Evolutionary conservation across 2,888 invertebrate species (phyloP), one percentile per base, ranked within the genome.

Genomic region (Sphinx pinastri): DNA sequence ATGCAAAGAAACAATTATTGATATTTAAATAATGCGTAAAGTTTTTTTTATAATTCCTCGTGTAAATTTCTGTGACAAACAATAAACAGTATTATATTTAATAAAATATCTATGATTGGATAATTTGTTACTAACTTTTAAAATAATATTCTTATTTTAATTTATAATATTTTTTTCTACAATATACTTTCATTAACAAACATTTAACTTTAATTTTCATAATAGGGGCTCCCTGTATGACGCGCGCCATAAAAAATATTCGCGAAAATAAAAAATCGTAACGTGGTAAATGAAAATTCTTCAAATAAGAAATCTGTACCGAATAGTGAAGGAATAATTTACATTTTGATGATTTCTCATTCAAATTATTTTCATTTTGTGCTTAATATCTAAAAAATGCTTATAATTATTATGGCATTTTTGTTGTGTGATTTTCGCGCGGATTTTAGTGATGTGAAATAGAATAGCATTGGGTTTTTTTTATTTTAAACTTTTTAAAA

Each of bases 331-430:
- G 76, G 81, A 78, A 76, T 79, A 76, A 77, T 77, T 74, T 83
- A 84, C 75, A 84, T 75, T 75, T 71, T 70, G 72, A 74, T 72
- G 91, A 93, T 94, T 93, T 93, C 93, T 86, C 82, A 90, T 92
- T 94, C 93, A 93, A 94, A 91, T 89, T 77, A 88, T 87, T 89
- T 90, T 94, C 93, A 88, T 75, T 63, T 68, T 19, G 68, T 68
- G 71, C 82, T 85, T 89, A 88, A 78, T 71, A 80, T 72, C 88
- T 90, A 91, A 80, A 76, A 80, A 84, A 85, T 85, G 85, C 93
- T 93, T 93, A 93, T 73, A 89, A 78, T 87, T 94, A 94, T 87
- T 93, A 94, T 94, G 94, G 94, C 94, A 92, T 92, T 89, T 85
- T 68, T 71, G 72, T 73, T 74, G 74, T 70, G 73, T 75, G 72